A percentile compares a stretch with the other conserved stretches of the same genome.
phyloP scores from a whole-genome alignment of 2,113 vertebrate genomes.

The Vanacampus margaritifer region DNA sequence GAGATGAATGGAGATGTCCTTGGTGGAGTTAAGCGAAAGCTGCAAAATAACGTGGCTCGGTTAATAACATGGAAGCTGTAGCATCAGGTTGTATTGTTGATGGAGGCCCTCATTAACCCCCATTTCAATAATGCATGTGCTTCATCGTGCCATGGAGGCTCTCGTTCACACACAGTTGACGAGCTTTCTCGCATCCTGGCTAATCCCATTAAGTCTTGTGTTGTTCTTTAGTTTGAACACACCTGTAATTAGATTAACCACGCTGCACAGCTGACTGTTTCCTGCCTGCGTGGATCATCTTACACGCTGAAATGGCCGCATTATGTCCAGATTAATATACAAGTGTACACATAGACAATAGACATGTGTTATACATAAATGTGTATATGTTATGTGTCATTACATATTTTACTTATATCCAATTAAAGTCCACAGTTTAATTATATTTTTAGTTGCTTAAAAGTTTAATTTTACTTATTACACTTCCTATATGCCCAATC shows the following conservation, averaged over 20 bases:
- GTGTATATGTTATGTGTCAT: too few species aligned
- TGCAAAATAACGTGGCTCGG: background rate
- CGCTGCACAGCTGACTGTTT: background rate
- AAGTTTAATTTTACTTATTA: too few species aligned
- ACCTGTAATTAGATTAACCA: slow-evolving; percentile 53
- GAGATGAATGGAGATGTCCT: slow-evolving; percentile 16
- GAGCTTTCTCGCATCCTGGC: slow-evolving; percentile 12
- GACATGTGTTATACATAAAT: too few species aligned
- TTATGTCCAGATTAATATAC: too few species aligned
- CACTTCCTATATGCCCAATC: too few species aligned
- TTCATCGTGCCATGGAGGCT: slow-evolving; percentile 29
- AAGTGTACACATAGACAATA: too few species aligned
- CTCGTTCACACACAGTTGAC: slow-evolving; percentile 12
- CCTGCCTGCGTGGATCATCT: slow-evolving; percentile 12
- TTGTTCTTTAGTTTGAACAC: slow-evolving; percentile 36
- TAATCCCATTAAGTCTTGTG: slow-evolving; percentile 27
- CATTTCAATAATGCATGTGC: slow-evolving; percentile 47
- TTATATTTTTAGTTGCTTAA: too few species aligned
- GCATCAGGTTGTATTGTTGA: background rate
- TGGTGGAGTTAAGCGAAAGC: slow-evolving; percentile 25
- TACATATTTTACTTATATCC: too few species aligned
- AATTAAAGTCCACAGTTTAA: too few species aligned
- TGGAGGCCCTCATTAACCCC: slow-evolving; percentile 17
- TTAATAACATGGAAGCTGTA: background rate
- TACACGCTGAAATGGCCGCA: slow-evolving; percentile 1